These are phyloP conservation scores for Drosophila gunungcola DNA, from an alignment of 1,140 invertebrate species.

Conservation along the genomic window DNA sequence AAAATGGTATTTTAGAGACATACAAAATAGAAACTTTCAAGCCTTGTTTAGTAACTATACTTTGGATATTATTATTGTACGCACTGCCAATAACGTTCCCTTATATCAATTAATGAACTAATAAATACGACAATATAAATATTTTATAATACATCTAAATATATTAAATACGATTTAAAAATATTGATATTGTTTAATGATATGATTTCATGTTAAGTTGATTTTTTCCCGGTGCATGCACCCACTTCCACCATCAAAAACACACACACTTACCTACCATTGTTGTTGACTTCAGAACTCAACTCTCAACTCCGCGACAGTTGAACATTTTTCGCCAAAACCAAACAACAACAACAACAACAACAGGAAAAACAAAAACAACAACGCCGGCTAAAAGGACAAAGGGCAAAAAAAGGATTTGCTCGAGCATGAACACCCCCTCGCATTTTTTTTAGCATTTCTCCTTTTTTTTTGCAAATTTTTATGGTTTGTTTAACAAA, in stretches of 20 bases:
- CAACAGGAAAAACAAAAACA: constrained; percentile 10
- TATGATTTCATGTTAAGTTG: no score
- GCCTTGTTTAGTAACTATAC: no score
- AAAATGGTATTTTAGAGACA: no score
- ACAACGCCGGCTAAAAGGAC: constrained; percentile 17
- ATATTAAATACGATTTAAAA: no score
- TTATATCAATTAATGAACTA: no score
- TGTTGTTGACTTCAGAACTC: constrained; percentile 51
- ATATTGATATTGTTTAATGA: no score
- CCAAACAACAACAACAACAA: constrained; percentile 14
- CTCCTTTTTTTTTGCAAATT: constrained; percentile 64
- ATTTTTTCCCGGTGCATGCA: neutral
- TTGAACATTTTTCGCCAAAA: constrained; percentile 37
- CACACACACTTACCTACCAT: constrained; percentile 47
- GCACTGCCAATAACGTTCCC: no score
- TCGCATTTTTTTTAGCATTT: constrained; percentile 20
- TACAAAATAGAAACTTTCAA: no score
- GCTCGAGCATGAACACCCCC: constrained; percentile 65
- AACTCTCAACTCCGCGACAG: constrained; percentile 49
- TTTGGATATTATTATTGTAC: no score
- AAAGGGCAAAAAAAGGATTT: constrained; percentile 59
- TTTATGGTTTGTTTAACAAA: constrained; percentile 82
- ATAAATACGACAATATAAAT: no score
- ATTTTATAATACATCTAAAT: no score
- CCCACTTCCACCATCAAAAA: constrained; percentile 5